phyloP scores from a whole-genome alignment of 2,888 invertebrate species.

The Thelaira solivaga region DNA sequence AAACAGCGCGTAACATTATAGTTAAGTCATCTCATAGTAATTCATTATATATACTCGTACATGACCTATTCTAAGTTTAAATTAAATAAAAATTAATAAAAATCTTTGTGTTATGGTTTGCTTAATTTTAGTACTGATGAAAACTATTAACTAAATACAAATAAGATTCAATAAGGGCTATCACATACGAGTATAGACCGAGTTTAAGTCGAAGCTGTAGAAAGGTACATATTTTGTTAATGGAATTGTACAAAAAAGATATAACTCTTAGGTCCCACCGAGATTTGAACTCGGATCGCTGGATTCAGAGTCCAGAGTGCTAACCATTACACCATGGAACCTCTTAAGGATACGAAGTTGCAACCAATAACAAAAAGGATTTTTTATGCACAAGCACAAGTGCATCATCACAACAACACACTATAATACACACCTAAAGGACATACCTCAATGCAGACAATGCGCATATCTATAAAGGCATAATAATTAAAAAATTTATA shows the following conservation, averaged over 20 bases:
- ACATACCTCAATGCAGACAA: neutral
- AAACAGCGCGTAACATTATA: too few species aligned
- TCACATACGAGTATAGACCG: too few species aligned
- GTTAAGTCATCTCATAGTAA: too few species aligned
- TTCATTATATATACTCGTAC: too few species aligned
- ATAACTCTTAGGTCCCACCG: slow-evolving; percentile 70
- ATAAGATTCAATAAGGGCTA: too few species aligned
- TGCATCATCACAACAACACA: neutral
- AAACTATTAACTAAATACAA: too few species aligned
- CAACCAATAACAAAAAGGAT: slow-evolving; percentile 26
- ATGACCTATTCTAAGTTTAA: too few species aligned
- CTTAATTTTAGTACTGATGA: too few species aligned
- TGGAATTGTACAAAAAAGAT: slow-evolving; percentile 20
- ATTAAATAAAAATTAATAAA: too few species aligned
- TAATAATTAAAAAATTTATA: slow-evolving; percentile 5
- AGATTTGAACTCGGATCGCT: slow-evolving; percentile 75
- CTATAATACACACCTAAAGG: neutral
- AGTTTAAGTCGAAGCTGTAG: too few species aligned
- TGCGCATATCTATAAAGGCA: slow-evolving; percentile 17
- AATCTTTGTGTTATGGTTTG: too few species aligned
- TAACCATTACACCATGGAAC: slow-evolving; percentile 76
- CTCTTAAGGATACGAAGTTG: slow-evolving; percentile 60
- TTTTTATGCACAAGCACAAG: slow-evolving; percentile 26
- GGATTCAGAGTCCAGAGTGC: slow-evolving; percentile 76
- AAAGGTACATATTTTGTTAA: too few species aligned